Evolutionary conservation across 2,888 invertebrate genomes (phyloP).

Genomic region (Dasysyrphus tricinctus): DNA sequence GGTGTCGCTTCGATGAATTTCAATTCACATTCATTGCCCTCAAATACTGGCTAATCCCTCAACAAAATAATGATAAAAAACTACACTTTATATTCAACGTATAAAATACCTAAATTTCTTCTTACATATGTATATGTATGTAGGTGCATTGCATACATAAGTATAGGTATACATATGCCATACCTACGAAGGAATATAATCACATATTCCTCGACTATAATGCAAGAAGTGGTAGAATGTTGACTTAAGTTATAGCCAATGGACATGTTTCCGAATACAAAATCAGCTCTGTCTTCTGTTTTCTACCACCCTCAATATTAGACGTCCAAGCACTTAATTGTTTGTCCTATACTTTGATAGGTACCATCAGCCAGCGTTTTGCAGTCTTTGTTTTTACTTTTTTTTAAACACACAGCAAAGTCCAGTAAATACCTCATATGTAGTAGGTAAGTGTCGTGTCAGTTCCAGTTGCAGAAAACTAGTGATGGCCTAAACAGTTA

Average conservation of each 20-base stretch:
- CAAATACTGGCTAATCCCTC: background rate
- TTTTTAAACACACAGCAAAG: background rate
- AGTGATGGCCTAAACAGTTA: too few relatives aligned
- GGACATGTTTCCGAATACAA: slow-evolving; percentile 60
- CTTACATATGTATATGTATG: background rate
- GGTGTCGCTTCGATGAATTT: slow-evolving; percentile 6
- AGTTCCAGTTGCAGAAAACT: background rate
- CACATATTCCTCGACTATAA: slow-evolving; percentile 50
- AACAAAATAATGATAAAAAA: background rate
- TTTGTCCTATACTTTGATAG: background rate
- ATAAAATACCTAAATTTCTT: too few relatives aligned
- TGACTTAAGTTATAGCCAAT: slow-evolving; percentile 57
- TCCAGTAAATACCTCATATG: background rate
- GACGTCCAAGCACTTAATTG: slow-evolving; percentile 20
- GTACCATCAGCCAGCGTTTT: background rate
- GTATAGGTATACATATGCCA: background rate
- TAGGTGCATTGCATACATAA: background rate
- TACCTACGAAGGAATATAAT: slow-evolving; percentile 45
- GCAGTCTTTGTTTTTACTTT: background rate
- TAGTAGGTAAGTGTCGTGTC: background rate
- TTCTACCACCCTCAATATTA: background rate
- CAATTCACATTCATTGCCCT: slow-evolving; percentile 23
- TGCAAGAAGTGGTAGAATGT: slow-evolving; percentile 32
- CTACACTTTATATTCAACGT: background rate
- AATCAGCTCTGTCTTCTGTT: slow-evolving; percentile 19